Evolutionary conservation across 2,113 vertebrate species (phyloP).

Genomic region (Chunga burmeisteri): DNA sequence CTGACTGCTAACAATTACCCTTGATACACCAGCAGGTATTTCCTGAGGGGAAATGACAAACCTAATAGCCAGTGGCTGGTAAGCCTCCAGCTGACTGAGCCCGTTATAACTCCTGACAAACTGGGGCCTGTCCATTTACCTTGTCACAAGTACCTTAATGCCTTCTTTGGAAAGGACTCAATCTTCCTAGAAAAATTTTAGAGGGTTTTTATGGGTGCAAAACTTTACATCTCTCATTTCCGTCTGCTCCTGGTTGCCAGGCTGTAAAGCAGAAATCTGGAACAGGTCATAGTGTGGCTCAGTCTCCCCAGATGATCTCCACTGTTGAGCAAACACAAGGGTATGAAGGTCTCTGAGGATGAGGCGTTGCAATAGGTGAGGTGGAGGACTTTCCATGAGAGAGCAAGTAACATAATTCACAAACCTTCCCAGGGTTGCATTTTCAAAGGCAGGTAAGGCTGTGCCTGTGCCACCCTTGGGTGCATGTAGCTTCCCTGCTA

Average conservation of each 20-base stretch:
- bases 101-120: slow-evolving; percentile 40
- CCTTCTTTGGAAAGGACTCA: not conserved
- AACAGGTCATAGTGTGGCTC: not conserved
- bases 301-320: not conserved
- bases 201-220: not conserved
- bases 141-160: not conserved
- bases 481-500: accelerated
- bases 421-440: not conserved
- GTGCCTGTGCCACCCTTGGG: not conserved
- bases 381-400: slow-evolving; percentile 12
- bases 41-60: slow-evolving; percentile 64
- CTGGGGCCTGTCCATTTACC: not conserved
- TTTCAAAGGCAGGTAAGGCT: slow-evolving; percentile 1
- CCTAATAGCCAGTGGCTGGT: slow-evolving; percentile 45
- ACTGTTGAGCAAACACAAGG: not conserved
- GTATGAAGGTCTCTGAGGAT: not conserved
- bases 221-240: not conserved
- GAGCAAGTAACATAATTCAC: not conserved
- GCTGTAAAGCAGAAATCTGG: not conserved
- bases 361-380: not conserved
- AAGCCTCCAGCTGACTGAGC: slow-evolving; percentile 29
- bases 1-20: slow-evolving; percentile 60
- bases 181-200: not conserved
- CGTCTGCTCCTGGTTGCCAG: not conserved
- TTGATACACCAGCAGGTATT: slow-evolving; percentile 67